phyloP scores from a whole-genome alignment of 2,888 invertebrate species.

The Hyposoter dolosus region DNA sequence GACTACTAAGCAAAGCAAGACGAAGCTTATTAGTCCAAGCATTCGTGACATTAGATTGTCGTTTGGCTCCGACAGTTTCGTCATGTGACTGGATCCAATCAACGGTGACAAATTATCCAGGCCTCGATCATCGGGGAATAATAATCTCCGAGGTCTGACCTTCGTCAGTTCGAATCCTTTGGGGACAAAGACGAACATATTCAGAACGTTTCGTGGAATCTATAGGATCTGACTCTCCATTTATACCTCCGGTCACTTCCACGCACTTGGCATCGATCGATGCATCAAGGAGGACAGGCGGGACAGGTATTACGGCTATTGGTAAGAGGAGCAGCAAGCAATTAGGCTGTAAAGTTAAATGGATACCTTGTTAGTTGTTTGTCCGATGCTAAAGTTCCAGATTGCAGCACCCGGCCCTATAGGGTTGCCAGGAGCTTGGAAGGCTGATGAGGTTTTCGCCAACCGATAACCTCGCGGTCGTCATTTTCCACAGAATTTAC shows the following conservation, averaged over 20 bases:
- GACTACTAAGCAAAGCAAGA: conserved; percentile 21
- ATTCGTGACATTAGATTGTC: conserved; percentile 46
- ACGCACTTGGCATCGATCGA: conserved; percentile 16
- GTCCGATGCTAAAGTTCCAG: conserved; percentile 1
- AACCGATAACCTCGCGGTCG: not conserved
- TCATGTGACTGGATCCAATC: conserved; percentile 46
- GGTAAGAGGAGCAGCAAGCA: conserved; percentile 13
- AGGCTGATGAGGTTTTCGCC: not conserved
- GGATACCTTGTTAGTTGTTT: conserved; percentile 25
- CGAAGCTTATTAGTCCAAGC: conserved; percentile 35
- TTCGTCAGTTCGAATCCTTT: conserved; percentile 16
- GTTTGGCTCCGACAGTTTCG: conserved; percentile 38
- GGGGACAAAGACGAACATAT: conserved; percentile 47
- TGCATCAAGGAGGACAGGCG: conserved; percentile 35
- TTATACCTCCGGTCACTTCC: conserved; percentile 3
- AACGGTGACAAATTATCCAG: conserved; percentile 52
- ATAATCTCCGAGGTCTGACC: conserved; percentile 49
- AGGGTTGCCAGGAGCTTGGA: not conserved
- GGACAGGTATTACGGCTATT: conserved; percentile 22
- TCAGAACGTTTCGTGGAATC: conserved; percentile 25
- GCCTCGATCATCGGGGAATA: conserved; percentile 48
- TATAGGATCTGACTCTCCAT: conserved; percentile 8
- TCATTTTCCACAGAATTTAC: not conserved
- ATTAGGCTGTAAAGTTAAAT: conserved; percentile 41
- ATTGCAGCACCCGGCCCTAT: conserved; percentile 13